These are phyloP conservation scores for Plebejus anna DNA, from an alignment of 2,888 invertebrate species.

Conservation along the genomic window DNA sequence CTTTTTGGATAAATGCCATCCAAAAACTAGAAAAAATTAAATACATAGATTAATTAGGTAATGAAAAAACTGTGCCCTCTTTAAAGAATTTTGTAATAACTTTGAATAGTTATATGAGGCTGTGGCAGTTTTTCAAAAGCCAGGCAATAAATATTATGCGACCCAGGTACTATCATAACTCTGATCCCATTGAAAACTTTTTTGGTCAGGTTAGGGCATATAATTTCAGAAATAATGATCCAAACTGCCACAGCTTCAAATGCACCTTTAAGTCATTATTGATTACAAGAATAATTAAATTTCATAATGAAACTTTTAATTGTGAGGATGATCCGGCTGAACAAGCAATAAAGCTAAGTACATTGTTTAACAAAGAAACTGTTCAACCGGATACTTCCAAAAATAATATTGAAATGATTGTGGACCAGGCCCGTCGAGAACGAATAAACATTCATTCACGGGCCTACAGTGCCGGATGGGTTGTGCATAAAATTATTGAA, in stretches of 20 bases:
- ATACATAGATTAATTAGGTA: neutral
- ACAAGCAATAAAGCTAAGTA: neutral
- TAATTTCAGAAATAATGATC: conserved; percentile 42
- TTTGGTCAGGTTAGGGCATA: conserved; percentile 42
- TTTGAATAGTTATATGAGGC: conserved; percentile 10
- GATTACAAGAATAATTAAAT: conserved; percentile 35
- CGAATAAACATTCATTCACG: conserved; percentile 33
- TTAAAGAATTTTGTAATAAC: conserved; percentile 20
- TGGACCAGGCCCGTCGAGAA: neutral
- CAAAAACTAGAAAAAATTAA: too few relatives aligned
- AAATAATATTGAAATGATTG: neutral
- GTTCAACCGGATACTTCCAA: too few relatives aligned
- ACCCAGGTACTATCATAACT: conserved; percentile 34
- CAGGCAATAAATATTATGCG: conserved; percentile 32
- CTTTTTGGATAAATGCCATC: too few relatives aligned
- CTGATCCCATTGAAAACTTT: conserved; percentile 37
- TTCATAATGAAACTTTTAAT: neutral
- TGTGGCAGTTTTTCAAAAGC: conserved; percentile 4
- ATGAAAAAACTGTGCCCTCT: conserved; percentile 22
- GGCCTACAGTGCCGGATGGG: conserved; percentile 40
- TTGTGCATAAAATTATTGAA: neutral
- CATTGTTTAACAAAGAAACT: neutral
- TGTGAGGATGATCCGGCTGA: conserved; percentile 18
- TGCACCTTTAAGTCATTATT: conserved; percentile 40
- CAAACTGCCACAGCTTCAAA: conserved; percentile 39